Evolutionary conservation across 2,888 invertebrate species (phyloP), one percentile per base, ranked within the genome.

Genomic region (Phaonia tiefii): DNA sequence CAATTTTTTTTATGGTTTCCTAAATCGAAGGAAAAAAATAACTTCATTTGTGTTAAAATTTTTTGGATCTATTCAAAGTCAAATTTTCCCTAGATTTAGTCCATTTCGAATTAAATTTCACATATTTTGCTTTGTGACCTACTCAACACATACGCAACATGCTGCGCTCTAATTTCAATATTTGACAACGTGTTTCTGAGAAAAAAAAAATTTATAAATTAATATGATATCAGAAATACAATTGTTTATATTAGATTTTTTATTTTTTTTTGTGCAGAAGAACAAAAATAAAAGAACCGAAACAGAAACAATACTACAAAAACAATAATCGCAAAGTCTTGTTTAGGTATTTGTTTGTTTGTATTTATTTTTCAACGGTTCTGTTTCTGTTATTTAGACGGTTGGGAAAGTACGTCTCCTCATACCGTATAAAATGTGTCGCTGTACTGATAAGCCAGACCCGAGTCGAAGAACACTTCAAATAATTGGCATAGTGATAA

Each of bases 401-500:
- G 10, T 10, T 1, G n/a, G 54, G 54, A 25, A 25, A 22, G 11
- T 54, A 25, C 54, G 25, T 54, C 22, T 22, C 10, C 15, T 15
- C 17, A 5, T 5, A 1, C 8, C 17, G 1, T 17, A 46, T 15
- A 46, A 15, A 15, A 15, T 20, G 49, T 20, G 20, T 20, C 1
- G 15, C 1, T 49, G 20, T 20, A 20, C 17, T 8, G 54, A 54
- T 54, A 54, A 54, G 49, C 20, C 17, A 49, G 22, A 54, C 22
- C 25, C 22, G 8, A 31, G 54, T 13, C 3, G 46, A 17, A 51
- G 13, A 49, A 49, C 20, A 22, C 54, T 10, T 22, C 11, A 49
- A 49, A 54, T 25, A 54, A 54, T 25, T 54, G 54, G 13, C 54
- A 10, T 54, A 54, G 54, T 54, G 54, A 54, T 54, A 54, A 54